Evolutionary conservation across 2,113 vertebrate species (phyloP), one percentile per base, ranked within the genome.

Genomic region (Eolophus roseicapilla): DNA sequence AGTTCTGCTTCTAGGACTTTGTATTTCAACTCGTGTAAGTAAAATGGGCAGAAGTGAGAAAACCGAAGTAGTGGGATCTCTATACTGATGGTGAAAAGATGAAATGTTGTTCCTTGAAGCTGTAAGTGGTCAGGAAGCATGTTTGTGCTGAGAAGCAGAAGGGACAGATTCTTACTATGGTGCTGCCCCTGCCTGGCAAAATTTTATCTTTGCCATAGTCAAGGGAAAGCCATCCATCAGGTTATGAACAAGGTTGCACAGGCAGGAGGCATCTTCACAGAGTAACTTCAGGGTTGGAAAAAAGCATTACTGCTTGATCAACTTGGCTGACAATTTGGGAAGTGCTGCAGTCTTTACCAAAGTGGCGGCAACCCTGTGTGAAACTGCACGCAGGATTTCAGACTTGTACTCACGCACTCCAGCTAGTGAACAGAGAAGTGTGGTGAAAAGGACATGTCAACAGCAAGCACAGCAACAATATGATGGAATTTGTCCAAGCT

Each of bases 361-460:
- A 37, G 29, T 2, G 15, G 35, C 3, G 19, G 25, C 62, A 52
- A 28, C 29, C 17, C 60, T 17, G 53, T 0, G 4, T 37, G 35
- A 62, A 55, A 15, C 17, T 8, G 27, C 27, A 18, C 2, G 41
- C n/a, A 19, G 37, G 71, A 41, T n/a, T 57, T 41, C 4, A 53
- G 76, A 15, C 59, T 27, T 33, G 20, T 8, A 2, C 24, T 74
- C 43, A 11, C 16, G 6, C 37, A 1, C 9, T 25, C 43, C 23
- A 23, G 39, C 71, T 12, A 37, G 49, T 0, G 1, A 86, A 44
- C 29, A 12, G 53, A 27, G 41, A 31, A 43, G 49, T 0, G 2
- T 28, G 63, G 14, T 39, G 62, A 37, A 50, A 82, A 39, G 65
- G 60, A 19, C 9, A 4, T 3, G 39, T 27, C 29, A 31, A 28